Evolutionary conservation across 2,113 vertebrate genomes (phyloP).

Genomic region (Microtus richardsoni): DNA sequence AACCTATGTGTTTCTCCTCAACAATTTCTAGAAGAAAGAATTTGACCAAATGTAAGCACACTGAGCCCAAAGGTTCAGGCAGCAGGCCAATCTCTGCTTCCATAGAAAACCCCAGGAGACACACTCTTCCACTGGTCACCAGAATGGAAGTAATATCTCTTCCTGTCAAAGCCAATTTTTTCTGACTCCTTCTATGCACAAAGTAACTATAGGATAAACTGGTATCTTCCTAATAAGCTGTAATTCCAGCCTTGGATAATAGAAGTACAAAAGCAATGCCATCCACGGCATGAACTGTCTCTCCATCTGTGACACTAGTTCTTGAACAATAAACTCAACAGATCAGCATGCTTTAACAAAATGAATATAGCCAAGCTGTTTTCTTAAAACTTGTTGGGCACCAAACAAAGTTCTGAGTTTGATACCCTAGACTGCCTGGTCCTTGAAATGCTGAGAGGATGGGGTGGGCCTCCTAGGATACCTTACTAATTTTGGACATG

Average conservation of each 20-base stretch:
- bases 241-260: neutral
- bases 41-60: neutral
- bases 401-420: neutral
- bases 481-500: neutral
- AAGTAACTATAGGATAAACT: neutral
- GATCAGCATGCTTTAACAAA: slow-evolving; percentile 13
- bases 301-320: neutral
- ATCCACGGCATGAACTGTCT: neutral
- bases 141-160: neutral
- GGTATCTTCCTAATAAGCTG: neutral
- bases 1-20: neutral
- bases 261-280: neutral
- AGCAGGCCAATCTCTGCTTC: neutral
- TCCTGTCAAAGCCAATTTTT: neutral
- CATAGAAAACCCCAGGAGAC: neutral
- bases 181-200: neutral
- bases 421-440: neutral
- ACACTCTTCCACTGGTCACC: neutral
- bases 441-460: neutral
- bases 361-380: neutral
- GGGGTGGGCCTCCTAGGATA: neutral
- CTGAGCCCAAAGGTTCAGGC: neutral
- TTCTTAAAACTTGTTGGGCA: neutral
- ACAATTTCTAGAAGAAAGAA: neutral
- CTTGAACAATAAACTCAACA: slow-evolving; percentile 11